Conservation (phyloP, 2,113 vertebrate species). For the Stictonetta naevosa region DNA sequence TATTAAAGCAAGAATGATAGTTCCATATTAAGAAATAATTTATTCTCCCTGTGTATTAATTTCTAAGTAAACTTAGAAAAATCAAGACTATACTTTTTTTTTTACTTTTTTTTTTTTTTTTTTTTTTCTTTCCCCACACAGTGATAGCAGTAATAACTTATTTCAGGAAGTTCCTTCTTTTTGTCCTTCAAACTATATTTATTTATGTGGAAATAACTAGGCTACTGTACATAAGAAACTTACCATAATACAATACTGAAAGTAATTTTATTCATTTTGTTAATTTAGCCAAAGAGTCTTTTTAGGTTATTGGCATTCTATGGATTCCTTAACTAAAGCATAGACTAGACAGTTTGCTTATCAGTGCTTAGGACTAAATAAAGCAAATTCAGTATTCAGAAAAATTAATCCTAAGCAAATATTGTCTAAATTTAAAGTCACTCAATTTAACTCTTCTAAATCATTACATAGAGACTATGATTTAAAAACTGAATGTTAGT, state of each 20-base stretch:
- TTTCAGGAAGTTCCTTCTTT: background rate
- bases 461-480: accelerated
- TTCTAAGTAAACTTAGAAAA: background rate
- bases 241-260: background rate
- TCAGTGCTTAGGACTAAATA: background rate
- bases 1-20: background rate
- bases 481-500: no score
- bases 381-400: background rate
- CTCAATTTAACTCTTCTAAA: background rate
- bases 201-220: background rate
- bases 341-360: background rate
- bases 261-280: background rate
- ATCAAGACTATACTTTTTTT: background rate
- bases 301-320: background rate
- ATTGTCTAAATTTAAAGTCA: background rate
- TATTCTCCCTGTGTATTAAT: background rate
- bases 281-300: accelerated
- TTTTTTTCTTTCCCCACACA: background rate
- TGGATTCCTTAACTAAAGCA: background rate
- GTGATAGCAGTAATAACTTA: background rate
- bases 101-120: background rate
- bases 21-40: background rate
- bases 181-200: background rate
- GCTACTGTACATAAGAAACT: background rate
- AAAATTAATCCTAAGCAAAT: background rate